These are phyloP conservation scores for Cecropterus lyciades DNA, from an alignment of 1,140 invertebrate species.

Conservation along the genomic window DNA sequence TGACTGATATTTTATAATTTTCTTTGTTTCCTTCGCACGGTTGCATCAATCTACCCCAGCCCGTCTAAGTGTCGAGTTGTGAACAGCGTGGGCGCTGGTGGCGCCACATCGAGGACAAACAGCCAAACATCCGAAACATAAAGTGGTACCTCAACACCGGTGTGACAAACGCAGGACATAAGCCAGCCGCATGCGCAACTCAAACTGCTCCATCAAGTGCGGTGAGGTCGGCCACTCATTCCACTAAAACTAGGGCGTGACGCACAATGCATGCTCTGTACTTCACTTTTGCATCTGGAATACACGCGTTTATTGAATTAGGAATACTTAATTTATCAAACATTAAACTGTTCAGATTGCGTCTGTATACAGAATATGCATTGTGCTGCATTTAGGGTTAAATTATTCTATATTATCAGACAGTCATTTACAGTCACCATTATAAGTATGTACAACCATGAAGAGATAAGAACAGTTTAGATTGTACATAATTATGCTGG, in stretches of 20 bases:
- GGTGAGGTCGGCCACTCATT: constrained; percentile 81
- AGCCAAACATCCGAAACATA: constrained; percentile 76
- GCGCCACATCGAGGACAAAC: constrained; percentile 74
- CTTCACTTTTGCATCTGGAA: constrained; percentile 54
- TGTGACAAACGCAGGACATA: constrained; percentile 75
- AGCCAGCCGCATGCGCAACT: constrained; percentile 81
- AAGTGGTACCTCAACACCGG: constrained; percentile 71
- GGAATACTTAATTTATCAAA: background rate
- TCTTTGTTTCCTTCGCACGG: background rate
- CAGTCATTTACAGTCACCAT: constrained; percentile 27
- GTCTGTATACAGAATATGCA: constrained; percentile 63
- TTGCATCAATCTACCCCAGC: constrained; percentile 70
- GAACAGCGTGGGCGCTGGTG: constrained; percentile 69
- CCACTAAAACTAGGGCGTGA: constrained; percentile 76
- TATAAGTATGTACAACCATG: constrained; percentile 45
- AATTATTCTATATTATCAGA: constrained; percentile 40
- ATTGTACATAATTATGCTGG: constrained; percentile 12
- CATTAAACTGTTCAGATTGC: constrained; percentile 8
- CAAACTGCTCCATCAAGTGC: constrained; percentile 80
- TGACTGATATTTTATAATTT: background rate
- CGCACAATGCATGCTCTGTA: constrained; percentile 73
- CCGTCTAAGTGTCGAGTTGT: constrained; percentile 67
- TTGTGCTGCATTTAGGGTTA: constrained; percentile 46
- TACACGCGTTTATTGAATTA: constrained; percentile 36
- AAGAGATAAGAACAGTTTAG: background rate